These are phyloP conservation scores for Diplodus sargus DNA, from an alignment of 2,797 vertebrate species.

Conservation along the genomic window DNA sequence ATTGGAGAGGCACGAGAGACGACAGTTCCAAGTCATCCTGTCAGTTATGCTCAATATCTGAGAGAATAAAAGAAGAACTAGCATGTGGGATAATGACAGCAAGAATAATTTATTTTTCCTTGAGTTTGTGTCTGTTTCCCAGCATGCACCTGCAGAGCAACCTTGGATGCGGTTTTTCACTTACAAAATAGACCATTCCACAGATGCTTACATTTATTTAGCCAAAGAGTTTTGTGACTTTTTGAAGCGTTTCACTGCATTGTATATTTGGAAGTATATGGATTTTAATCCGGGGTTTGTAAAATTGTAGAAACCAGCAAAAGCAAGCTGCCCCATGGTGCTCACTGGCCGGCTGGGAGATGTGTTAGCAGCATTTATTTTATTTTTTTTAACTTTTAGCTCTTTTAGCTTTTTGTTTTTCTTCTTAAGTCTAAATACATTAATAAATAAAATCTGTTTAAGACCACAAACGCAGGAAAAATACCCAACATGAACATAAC, in stretches of 20 bases:
- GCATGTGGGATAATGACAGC: conserved; percentile 1
- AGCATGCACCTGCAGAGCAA: conserved; percentile 34
- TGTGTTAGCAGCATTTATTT: no score
- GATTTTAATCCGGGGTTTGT: no score
- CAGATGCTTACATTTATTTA: conserved; percentile 21
- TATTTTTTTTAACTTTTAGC: no score
- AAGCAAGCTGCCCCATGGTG: no score
- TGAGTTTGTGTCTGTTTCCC: conserved; percentile 11
- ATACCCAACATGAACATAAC: no score
- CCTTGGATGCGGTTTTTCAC: conserved; percentile 18
- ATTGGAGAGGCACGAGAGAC: conserved; percentile 4
- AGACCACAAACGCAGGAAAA: no score
- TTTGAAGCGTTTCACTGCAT: not conserved
- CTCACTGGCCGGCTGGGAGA: no score
- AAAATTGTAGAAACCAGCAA: no score
- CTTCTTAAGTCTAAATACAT: no score
- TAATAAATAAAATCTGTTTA: no score
- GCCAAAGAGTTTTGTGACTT: conserved; percentile 1
- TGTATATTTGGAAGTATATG: not conserved
- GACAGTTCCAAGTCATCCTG: conserved; percentile 32
- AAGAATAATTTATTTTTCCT: conserved; percentile 9
- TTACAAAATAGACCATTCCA: conserved; percentile 4
- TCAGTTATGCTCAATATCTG: conserved; percentile 24
- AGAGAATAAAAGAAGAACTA: conserved; percentile 27
- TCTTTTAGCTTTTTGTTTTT: no score